Percentiles rank a stretch among this genome's conserved stretches.
These are phyloP conservation scores for Acarapis woodi DNA, from an alignment of 1,140 invertebrate species.

Conservation along the genomic window DNA sequence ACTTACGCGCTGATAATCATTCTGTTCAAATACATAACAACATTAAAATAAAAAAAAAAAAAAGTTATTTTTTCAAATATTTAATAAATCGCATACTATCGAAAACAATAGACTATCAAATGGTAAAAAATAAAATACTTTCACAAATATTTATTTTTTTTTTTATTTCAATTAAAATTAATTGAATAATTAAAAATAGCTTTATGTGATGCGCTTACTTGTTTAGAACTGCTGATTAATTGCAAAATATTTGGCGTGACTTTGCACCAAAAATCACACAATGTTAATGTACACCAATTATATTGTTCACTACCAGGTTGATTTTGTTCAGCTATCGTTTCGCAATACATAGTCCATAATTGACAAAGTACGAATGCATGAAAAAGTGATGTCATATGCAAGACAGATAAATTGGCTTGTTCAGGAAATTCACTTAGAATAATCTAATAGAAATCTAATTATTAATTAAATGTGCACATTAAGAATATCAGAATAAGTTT, in stretches of 20 bases:
- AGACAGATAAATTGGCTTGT: slow-evolving; percentile 56
- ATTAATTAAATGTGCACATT: too few relatives aligned
- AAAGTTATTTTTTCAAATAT: too few relatives aligned
- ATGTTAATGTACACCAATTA: slow-evolving; percentile 25
- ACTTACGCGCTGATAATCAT: too few relatives aligned
- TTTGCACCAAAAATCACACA: slow-evolving; percentile 87
- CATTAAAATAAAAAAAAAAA: too few relatives aligned
- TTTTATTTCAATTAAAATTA: not conserved
- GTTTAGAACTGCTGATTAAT: slow-evolving; percentile 68
- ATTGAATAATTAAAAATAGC: not conserved
- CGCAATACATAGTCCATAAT: slow-evolving; percentile 94
- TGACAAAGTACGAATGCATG: slow-evolving; percentile 35
- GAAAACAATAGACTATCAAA: not conserved
- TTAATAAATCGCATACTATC: too few relatives aligned
- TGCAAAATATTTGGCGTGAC: slow-evolving; percentile 82
- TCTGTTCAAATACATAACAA: too few relatives aligned
- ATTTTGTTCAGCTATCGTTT: slow-evolving; percentile 37
- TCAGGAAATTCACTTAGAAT: slow-evolving; percentile 85
- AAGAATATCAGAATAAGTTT: too few relatives aligned
- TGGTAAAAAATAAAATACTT: too few relatives aligned
- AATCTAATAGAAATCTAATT: too few relatives aligned
- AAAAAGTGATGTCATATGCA: slow-evolving; percentile 60
- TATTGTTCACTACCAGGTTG: slow-evolving; percentile 23
- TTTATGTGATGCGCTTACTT: slow-evolving; percentile 26
- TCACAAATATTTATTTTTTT: too few relatives aligned